Evolutionary conservation across 2,113 vertebrate species (phyloP).

Genomic region (Forbesichthys papilliferus): DNA sequence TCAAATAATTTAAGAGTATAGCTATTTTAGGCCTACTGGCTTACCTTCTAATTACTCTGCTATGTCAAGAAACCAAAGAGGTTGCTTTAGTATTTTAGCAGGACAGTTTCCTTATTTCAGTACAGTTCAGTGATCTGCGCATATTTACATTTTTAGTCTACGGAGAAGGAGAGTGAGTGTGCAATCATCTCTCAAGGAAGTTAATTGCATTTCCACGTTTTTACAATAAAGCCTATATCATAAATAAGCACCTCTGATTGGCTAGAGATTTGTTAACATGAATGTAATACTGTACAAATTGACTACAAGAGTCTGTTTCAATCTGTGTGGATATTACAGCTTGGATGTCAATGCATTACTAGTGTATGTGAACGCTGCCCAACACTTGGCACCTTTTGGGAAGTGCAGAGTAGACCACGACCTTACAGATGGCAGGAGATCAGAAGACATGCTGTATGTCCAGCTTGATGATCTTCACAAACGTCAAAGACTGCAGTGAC

Average conservation of each 20-base stretch:
- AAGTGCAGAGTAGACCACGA: background rate
- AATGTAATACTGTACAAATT: background rate
- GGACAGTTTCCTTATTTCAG: conserved; percentile 48
- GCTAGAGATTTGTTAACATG: background rate
- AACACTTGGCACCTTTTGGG: background rate
- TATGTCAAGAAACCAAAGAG: conserved; percentile 29
- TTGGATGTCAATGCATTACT: no score
- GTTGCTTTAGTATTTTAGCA: conserved; percentile 5
- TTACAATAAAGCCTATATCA: background rate
- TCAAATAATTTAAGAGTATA: conserved; percentile 46
- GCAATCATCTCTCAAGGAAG: background rate
- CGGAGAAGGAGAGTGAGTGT: conserved; percentile 9
- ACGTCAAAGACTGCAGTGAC: conserved; percentile 34
- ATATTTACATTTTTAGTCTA: conserved; percentile 18
- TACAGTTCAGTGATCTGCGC: conserved; percentile 6
- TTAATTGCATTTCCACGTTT: background rate
- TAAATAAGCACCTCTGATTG: background rate
- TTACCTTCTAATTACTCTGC: conserved; percentile 44
- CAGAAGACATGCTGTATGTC: conserved; percentile 6
- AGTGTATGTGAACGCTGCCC: background rate
- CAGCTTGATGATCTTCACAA: conserved; percentile 5
- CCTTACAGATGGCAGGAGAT: conserved; percentile 2
- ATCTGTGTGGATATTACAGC: no score
- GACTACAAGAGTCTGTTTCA: no score
- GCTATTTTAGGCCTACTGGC: conserved; percentile 21